A percentile compares a stretch with the other conserved stretches of the same genome.
Conservation (phyloP, 2,888 invertebrate genomes). For the Loripinus fragilis region DNA sequence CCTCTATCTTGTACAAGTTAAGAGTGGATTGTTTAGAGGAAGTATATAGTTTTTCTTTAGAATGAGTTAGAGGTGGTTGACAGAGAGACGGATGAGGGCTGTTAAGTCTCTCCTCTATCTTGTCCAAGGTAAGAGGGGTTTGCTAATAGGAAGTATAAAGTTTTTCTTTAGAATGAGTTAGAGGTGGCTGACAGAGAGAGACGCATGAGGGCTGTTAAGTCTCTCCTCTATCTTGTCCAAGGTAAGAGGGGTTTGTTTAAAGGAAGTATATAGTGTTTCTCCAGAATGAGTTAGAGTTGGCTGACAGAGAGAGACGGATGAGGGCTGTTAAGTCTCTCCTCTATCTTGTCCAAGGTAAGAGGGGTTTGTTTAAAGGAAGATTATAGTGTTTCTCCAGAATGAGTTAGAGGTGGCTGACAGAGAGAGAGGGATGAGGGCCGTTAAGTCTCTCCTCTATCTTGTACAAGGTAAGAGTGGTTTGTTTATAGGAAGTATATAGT, state of each 20-base stretch:
- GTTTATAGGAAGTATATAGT: too few relatives aligned
- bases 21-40: too few relatives aligned
- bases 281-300: constrained; percentile 94
- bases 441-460: constrained; percentile 96
- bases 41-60: too few relatives aligned
- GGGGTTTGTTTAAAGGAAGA: too few relatives aligned
- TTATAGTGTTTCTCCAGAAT: constrained; percentile 93
- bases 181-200: constrained; percentile 93
- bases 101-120: constrained; percentile 97
- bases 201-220: constrained; percentile 95
- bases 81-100: constrained; percentile 92
- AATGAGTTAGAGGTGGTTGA: constrained; percentile 96
- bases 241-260: constrained; percentile 86
- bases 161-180: constrained; percentile 94
- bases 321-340: constrained; percentile 95
- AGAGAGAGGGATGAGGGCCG: constrained; percentile 92
- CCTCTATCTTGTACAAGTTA: too few relatives aligned
- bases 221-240: constrained; percentile 97
- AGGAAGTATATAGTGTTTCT: constrained; percentile 89
- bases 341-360: constrained; percentile 93
- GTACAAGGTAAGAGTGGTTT: constrained; percentile 87
- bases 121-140: constrained; percentile 90
- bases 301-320: constrained; percentile 92
- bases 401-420: constrained; percentile 95
- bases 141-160: constrained; percentile 86